Evolutionary conservation across 2,797 vertebrate species (phyloP).

Genomic region (Gambusia yucatana): DNA sequence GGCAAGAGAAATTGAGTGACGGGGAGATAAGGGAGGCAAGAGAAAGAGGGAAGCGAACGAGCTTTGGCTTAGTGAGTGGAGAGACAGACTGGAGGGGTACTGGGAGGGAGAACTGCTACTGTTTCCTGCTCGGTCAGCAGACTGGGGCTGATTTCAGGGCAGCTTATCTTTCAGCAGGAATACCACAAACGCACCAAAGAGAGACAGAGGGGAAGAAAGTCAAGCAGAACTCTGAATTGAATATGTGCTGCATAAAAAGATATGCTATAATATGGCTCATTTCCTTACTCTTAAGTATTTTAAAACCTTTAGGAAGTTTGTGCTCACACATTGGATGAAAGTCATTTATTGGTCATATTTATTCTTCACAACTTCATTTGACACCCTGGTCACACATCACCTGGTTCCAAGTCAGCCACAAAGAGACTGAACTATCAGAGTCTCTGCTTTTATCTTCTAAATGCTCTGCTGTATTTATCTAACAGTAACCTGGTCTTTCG

Average conservation of each 20-base stretch:
- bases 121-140: slow-evolving; percentile 70
- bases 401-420: neutral
- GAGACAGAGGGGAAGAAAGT: slow-evolving; percentile 28
- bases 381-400: neutral
- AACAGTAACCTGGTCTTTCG: neutral
- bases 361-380: neutral
- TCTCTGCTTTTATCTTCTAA: neutral
- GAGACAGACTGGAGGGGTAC: neutral
- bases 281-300: neutral
- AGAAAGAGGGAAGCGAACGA: slow-evolving; percentile 26
- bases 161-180: slow-evolving; percentile 70
- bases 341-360: neutral
- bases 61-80: neutral
- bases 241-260: slow-evolving; percentile 13
- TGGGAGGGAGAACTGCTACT: slow-evolving; percentile 18
- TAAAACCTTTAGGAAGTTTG: neutral
- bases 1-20: slow-evolving; percentile 40
- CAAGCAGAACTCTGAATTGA: slow-evolving; percentile 13
- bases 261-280: neutral
- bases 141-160: slow-evolving; percentile 56
- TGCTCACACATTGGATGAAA: neutral
- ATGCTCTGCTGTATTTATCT: neutral
- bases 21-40: slow-evolving; percentile 21
- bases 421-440: neutral
- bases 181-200: slow-evolving; percentile 51